phyloP scores from a whole-genome alignment of 92 coral and sea anemone species.

The Epizoanthus ramosus region DNA sequence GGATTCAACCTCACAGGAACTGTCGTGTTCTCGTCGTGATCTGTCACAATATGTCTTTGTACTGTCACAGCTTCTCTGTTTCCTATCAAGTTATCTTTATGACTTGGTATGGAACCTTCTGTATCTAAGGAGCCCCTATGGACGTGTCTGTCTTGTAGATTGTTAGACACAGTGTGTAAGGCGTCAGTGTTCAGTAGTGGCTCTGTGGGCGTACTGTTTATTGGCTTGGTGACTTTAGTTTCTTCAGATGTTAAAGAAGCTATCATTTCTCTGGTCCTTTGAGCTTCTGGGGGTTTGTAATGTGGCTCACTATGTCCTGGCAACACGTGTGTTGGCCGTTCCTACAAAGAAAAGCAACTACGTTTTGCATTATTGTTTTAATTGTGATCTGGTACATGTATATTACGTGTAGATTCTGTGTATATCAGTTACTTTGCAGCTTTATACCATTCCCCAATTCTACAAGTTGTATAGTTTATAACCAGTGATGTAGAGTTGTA shows the following conservation, averaged over 20 bases:
- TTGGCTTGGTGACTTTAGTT: no score
- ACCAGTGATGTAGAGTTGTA: no score
- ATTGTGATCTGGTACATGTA: not conserved
- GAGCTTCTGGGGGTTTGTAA: not conserved
- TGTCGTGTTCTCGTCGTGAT: not conserved
- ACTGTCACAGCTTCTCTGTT: not conserved
- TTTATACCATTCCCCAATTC: no score
- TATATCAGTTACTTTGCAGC: no score
- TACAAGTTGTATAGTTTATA: no score
- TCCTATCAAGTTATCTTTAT: not conserved
- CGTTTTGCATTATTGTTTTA: not conserved
- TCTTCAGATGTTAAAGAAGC: not conserved
- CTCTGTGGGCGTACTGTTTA: not conserved
- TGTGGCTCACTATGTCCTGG: not conserved
- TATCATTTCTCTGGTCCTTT: not conserved
- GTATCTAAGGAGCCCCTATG: not conserved
- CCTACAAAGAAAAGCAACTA: conserved; percentile 12
- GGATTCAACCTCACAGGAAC: not conserved
- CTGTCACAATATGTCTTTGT: not conserved
- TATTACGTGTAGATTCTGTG: no score
- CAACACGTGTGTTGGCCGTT: not conserved
- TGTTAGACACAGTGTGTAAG: not conserved
- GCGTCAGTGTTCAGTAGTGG: not conserved
- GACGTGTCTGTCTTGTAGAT: not conserved
- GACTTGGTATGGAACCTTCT: not conserved